These are phyloP conservation scores for Lagodon rhomboides DNA, from an alignment of 2,797 vertebrate species.

Conservation along the genomic window DNA sequence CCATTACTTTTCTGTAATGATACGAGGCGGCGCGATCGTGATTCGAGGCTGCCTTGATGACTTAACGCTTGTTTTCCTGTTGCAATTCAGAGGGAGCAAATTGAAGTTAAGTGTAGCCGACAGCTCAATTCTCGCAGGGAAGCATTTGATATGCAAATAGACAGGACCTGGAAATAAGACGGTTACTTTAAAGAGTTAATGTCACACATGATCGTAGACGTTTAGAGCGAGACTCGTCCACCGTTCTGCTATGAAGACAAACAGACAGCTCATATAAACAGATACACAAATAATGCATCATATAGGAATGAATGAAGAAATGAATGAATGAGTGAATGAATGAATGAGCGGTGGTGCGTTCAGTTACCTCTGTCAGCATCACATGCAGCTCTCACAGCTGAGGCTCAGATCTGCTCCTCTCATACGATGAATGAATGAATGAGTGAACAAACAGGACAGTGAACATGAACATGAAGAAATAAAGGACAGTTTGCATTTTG, in stretches of 20 bases:
- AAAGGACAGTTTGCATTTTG: background rate
- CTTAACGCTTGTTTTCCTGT: conserved; percentile 60
- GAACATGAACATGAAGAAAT: conserved; percentile 18
- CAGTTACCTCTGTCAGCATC: conserved; percentile 40
- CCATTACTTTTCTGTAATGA: conserved; percentile 31
- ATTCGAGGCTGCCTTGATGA: conserved; percentile 23
- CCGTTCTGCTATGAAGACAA: conserved; percentile 13
- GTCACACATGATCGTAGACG: conserved; percentile 12
- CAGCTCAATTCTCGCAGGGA: conserved; percentile 61
- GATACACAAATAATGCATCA: background rate
- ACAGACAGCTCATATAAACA: background rate
- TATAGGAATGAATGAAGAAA: background rate
- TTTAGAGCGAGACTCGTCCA: background rate
- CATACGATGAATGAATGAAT: conserved; percentile 29
- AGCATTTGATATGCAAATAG: conserved; percentile 68
- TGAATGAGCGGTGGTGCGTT: background rate
- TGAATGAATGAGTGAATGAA: conserved; percentile 10
- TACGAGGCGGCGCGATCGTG: background rate
- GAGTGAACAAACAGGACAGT: conserved; percentile 30
- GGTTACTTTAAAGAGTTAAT: conserved; percentile 36
- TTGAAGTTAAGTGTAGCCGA: conserved; percentile 59
- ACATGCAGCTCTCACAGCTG: conserved; percentile 9
- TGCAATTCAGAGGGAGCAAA: conserved; percentile 34
- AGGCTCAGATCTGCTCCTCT: conserved; percentile 35
- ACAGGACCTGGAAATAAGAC: conserved; percentile 44